Percentiles rank a stretch among this genome's conserved stretches.
Evolutionary conservation across 2,113 vertebrate species (phyloP).

Genomic region (Dissostichus mawsoni): DNA sequence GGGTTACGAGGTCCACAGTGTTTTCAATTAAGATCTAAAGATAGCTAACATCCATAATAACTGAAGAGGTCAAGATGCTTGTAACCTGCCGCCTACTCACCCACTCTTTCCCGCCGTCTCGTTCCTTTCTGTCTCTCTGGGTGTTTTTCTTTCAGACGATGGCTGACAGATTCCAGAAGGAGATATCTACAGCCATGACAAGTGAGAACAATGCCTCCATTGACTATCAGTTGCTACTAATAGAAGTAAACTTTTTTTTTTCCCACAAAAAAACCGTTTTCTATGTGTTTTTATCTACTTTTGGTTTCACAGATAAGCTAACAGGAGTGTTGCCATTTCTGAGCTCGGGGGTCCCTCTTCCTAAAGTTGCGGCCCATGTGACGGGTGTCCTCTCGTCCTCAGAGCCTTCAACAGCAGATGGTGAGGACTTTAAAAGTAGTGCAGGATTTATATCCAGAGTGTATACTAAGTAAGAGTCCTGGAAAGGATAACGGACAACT

Average conservation of each 20-base stretch:
- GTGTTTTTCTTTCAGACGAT: constrained; percentile 82
- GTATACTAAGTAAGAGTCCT: neutral
- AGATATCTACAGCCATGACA: constrained; percentile 75
- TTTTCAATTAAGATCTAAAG: constrained; percentile 12
- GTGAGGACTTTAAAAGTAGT: constrained; percentile 75
- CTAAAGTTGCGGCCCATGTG: constrained; percentile 86
- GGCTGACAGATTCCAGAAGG: constrained; percentile 82
- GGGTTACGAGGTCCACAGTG: neutral
- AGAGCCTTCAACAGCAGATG: constrained; percentile 26
- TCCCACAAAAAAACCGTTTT: constrained; percentile 24
- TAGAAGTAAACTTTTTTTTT: constrained; percentile 4
- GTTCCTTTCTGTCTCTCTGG: neutral
- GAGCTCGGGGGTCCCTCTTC: constrained; percentile 20
- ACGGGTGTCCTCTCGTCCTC: constrained; percentile 78
- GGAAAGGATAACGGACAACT: neutral
- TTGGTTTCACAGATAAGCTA: constrained; percentile 76
- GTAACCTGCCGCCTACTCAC: neutral
- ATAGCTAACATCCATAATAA: neutral
- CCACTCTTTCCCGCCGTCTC: neutral
- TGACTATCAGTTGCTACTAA: constrained; percentile 14
- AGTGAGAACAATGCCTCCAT: constrained; percentile 60
- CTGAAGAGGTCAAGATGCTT: neutral
- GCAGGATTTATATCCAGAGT: neutral
- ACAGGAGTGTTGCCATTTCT: constrained; percentile 53
- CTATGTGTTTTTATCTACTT: constrained; percentile 12